phyloP scores from a whole-genome alignment of 1,140 invertebrate genomes.

The Drosophila kanapiae region DNA sequence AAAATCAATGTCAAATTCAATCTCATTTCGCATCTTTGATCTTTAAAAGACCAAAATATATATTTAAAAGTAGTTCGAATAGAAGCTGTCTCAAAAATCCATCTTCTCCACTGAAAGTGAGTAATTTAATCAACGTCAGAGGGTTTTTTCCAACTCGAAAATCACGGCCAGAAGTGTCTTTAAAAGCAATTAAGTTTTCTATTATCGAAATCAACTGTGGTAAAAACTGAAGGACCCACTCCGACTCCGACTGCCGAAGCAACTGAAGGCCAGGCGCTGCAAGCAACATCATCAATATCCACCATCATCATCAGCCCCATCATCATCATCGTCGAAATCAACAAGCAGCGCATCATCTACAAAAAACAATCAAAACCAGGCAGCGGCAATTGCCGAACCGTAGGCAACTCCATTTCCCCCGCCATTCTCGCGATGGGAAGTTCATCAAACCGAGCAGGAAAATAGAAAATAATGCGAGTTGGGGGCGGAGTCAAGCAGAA shows the following conservation, averaged over 20 bases:
- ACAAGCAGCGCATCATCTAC: conserved; percentile 61
- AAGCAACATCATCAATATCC: conserved; percentile 56
- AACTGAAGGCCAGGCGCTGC: conserved; percentile 25
- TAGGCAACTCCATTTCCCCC: conserved; percentile 29
- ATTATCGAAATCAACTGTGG: conserved; percentile 76
- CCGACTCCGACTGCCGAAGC: conserved; percentile 11
- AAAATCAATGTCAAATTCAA: too few species aligned
- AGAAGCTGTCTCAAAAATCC: too few species aligned
- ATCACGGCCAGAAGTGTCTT: conserved; percentile 58
- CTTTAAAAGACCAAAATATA: too few species aligned
- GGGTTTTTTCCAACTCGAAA: background rate
- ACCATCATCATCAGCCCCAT: conserved; percentile 20
- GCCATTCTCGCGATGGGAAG: conserved; percentile 44
- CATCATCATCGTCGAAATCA: conserved; percentile 58
- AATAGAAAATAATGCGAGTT: conserved; percentile 33
- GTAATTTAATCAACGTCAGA: background rate
- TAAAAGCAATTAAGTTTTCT: conserved; percentile 82
- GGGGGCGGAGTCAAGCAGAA: background rate
- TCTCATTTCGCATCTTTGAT: too few species aligned
- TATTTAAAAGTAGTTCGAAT: too few species aligned
- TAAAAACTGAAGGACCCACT: conserved; percentile 32
- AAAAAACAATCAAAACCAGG: conserved; percentile 74
- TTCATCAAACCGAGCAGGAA: conserved; percentile 71
- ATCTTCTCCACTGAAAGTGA: too few species aligned
- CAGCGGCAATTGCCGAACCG: conserved; percentile 58